phyloP scores from a whole-genome alignment of 2,113 vertebrate genomes.

The Gadus chalcogrammus region DNA sequence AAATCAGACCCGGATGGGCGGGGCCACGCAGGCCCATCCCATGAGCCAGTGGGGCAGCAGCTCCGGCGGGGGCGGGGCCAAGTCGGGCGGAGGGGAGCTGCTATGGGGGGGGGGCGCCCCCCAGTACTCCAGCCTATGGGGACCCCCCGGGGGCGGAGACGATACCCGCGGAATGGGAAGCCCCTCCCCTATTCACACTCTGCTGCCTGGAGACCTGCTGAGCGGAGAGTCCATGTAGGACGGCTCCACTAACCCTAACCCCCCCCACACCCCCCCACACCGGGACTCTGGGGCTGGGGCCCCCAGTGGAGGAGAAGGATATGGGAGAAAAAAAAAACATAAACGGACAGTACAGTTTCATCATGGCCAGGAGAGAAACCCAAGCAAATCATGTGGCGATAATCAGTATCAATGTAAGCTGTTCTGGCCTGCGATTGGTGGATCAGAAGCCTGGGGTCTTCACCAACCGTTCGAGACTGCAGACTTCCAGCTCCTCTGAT shows the following conservation, averaged over 20 bases:
- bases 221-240: constrained; percentile 94
- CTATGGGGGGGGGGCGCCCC: constrained; percentile 91
- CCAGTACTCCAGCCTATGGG: constrained; percentile 97
- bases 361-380: constrained; percentile 71
- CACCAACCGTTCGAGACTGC: constrained; percentile 71
- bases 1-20: constrained; percentile 83
- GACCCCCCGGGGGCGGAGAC: constrained; percentile 83
- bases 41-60: constrained; percentile 87
- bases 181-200: constrained; percentile 90
- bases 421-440: constrained; percentile 67
- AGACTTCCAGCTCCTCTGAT: constrained; percentile 50
- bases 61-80: constrained; percentile 68
- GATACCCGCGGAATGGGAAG: constrained; percentile 89
- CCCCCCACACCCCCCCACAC: constrained; percentile 21
- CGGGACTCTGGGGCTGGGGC: constrained; percentile 32
- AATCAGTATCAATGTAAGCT: constrained; percentile 73
- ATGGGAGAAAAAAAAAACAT: constrained; percentile 27
- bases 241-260: constrained; percentile 44
- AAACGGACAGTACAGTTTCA: constrained; percentile 22
- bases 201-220: constrained; percentile 94
- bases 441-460: constrained; percentile 66
- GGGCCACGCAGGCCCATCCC: constrained; percentile 78
- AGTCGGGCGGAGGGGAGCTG: constrained; percentile 81
- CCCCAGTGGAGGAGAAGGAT: constrained; percentile 29
- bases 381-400: constrained; percentile 79